phyloP scores from a whole-genome alignment of 2,888 invertebrate genomes.

The Scelioninae gen. 1 region DNA sequence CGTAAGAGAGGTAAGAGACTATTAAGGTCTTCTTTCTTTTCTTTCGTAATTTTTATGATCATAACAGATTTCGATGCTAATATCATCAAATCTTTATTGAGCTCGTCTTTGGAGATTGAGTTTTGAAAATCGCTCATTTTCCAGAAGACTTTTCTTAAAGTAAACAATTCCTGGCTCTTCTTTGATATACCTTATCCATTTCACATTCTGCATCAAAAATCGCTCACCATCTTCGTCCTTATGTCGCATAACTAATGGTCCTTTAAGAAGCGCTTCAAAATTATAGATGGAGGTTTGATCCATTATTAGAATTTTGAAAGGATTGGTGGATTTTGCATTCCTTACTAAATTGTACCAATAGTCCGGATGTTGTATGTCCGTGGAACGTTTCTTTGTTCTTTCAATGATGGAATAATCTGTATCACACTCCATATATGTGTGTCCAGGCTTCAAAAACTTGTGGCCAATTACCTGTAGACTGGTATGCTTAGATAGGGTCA shows the following conservation, averaged over 20 bases:
- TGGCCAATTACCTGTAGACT: constrained; percentile 39
- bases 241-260: constrained; percentile 1
- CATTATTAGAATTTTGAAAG: constrained; percentile 30
- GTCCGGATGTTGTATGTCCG: constrained; percentile 27
- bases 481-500: constrained; percentile 36
- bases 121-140: constrained; percentile 15
- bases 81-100: neutral
- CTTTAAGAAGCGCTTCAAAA: constrained; percentile 22
- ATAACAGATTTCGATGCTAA: constrained; percentile 23
- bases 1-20: constrained; percentile 29
- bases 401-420: constrained; percentile 19
- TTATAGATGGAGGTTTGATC: constrained; percentile 29
- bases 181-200: constrained; percentile 8
- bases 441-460: constrained; percentile 49
- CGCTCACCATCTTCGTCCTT: neutral
- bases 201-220: neutral
- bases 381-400: constrained; percentile 18
- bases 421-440: constrained; percentile 52
- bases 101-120: constrained; percentile 1
- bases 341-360: constrained; percentile 37
- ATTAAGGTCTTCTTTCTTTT: constrained; percentile 24
- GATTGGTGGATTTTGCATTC: constrained; percentile 19
- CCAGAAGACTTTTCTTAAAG: neutral
- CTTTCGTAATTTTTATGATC: constrained; percentile 15
- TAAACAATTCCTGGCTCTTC: constrained; percentile 5